Evolutionary conservation across 2,113 vertebrate species (phyloP).

Genomic region (Dinomys branickii): DNA sequence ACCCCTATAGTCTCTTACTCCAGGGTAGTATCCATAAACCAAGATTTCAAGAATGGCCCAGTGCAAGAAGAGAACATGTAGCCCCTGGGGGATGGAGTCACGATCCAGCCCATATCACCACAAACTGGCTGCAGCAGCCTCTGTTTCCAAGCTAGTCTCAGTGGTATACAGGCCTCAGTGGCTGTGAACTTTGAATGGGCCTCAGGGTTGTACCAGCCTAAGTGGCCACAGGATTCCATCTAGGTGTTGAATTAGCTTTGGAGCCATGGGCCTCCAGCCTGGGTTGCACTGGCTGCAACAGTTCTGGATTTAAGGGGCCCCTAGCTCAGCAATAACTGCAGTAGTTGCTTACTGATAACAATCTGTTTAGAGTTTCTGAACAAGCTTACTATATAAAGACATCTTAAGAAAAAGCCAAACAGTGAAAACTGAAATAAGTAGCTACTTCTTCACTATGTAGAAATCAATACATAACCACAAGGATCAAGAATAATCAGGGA

Average conservation of each 20-base stretch:
- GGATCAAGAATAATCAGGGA: neutral
- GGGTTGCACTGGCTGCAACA: neutral
- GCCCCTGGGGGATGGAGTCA: neutral
- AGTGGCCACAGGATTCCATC: neutral
- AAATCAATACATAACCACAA: no score
- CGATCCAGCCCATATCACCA: neutral
- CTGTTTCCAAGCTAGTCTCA: neutral
- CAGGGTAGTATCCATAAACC: neutral
- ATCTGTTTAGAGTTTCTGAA: neutral
- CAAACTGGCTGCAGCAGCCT: neutral
- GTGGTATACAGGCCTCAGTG: neutral
- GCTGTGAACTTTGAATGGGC: neutral
- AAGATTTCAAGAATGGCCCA: neutral
- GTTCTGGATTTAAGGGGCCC: neutral
- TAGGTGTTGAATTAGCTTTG: neutral
- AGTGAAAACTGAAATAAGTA: neutral
- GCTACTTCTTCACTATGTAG: neutral
- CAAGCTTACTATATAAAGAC: neutral
- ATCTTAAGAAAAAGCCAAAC: neutral
- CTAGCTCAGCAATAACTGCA: neutral
- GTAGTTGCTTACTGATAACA: neutral
- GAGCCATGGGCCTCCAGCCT: no score
- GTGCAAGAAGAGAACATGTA: neutral
- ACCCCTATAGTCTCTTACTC: neutral
- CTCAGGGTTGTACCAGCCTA: neutral